These are phyloP conservation scores for Okapia johnstoni DNA, from an alignment of 2,113 vertebrate genomes.

Conservation along the genomic window DNA sequence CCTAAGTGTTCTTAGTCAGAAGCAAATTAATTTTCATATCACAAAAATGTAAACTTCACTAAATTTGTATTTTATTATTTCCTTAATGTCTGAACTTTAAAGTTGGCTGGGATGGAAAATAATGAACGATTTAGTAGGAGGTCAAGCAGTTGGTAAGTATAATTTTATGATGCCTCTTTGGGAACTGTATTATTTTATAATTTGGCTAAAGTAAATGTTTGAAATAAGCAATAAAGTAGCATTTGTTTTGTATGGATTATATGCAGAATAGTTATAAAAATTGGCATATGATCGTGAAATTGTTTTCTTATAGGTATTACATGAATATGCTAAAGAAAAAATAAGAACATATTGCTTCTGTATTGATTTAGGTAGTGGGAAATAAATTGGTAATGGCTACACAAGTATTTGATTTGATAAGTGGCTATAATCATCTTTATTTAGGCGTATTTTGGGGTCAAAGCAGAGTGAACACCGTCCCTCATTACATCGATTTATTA, in stretches of 20 bases:
- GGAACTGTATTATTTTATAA: not conserved
- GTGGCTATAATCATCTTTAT: not conserved
- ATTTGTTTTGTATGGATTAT: not conserved
- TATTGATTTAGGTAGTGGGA: not conserved
- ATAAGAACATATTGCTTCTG: not conserved
- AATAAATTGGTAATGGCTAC: not conserved
- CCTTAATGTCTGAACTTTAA: conserved; percentile 29
- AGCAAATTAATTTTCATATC: not conserved
- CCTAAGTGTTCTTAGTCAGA: not conserved
- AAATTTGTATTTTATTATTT: not conserved
- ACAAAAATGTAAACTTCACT: not conserved
- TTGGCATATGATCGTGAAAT: no score
- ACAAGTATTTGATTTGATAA: not conserved
- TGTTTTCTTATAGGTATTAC: not conserved
- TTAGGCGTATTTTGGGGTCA: conserved; percentile 76
- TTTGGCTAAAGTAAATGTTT: not conserved
- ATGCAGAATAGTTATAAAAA: not conserved
- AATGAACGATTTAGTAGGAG: conserved; percentile 76
- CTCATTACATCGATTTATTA: conserved; percentile 90
- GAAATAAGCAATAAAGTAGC: not conserved
- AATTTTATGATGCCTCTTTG: conserved; percentile 27
- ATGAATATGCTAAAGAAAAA: not conserved
- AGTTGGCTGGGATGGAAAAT: conserved; percentile 68
- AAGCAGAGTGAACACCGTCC: conserved; percentile 86
- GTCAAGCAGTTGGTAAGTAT: conserved; percentile 83